Conservation (phyloP, 2,113 vertebrate species). For the Cercocebus atys region DNA sequence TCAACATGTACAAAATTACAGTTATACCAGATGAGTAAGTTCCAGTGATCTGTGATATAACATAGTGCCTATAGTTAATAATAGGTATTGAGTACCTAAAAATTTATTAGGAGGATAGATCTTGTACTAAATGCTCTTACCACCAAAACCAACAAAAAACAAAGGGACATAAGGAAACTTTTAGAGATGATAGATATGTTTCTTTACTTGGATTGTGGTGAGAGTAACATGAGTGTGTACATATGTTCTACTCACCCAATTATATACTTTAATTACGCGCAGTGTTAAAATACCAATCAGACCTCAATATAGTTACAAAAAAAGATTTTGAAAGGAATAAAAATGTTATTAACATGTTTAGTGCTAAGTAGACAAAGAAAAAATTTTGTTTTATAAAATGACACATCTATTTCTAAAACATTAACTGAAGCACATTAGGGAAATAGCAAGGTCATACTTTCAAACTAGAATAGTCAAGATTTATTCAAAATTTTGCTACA, state of each 20-base stretch:
- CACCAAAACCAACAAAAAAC: not conserved
- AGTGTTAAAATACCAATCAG: not conserved
- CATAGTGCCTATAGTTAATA: not conserved
- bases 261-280: not conserved
- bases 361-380: not conserved
- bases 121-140: not conserved
- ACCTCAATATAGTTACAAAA: not conserved
- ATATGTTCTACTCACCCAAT: not conserved
- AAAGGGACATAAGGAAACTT: not conserved
- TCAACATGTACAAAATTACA: not conserved
- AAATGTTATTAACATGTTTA: not conserved
- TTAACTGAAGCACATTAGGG: not conserved
- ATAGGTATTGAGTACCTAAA: not conserved
- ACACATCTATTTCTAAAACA: not conserved
- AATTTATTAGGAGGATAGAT: not conserved
- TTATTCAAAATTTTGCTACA: not conserved
- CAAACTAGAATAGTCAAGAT: not conserved
- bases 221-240: not conserved
- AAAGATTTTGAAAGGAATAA: not conserved
- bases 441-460: not conserved
- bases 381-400: not conserved
- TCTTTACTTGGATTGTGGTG: not conserved
- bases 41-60: not conserved
- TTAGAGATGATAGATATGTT: not conserved
- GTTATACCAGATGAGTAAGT: not conserved